A percentile compares a stretch with the other conserved stretches of the same genome.
Evolutionary conservation across 2,888 invertebrate species (phyloP).

Genomic region (Lomographa bimaculata): DNA sequence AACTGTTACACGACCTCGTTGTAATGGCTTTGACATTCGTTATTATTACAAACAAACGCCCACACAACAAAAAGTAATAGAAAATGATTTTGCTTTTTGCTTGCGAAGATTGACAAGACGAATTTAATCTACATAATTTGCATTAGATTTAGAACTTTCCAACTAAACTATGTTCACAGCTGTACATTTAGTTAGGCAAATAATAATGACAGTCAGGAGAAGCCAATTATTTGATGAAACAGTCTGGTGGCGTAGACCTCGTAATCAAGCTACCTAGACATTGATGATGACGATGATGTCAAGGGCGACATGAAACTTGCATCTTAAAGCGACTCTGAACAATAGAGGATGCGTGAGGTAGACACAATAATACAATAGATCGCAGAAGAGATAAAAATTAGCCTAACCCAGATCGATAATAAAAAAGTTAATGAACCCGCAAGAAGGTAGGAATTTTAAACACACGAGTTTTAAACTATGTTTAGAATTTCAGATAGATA

Average conservation of each 20-base stretch:
- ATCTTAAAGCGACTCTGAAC: constrained; percentile 20
- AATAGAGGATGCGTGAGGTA: constrained; percentile 23
- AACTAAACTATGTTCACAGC: too few species aligned
- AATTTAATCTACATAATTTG: constrained; percentile 9
- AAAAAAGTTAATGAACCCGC: constrained; percentile 41
- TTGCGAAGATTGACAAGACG: constrained; percentile 10
- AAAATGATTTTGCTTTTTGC: constrained; percentile 15
- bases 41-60: constrained; percentile 26
- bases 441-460: constrained; percentile 13
- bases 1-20: constrained; percentile 72
- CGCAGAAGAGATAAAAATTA: constrained; percentile 37
- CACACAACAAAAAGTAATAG: constrained; percentile 21
- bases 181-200: too few species aligned
- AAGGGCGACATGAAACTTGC: constrained; percentile 25
- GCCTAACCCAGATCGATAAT: constrained; percentile 34
- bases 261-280: constrained; percentile 7
- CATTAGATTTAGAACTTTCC: too few species aligned
- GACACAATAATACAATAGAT: constrained; percentile 29
- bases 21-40: constrained; percentile 52
- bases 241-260: too few species aligned
- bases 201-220: too few species aligned
- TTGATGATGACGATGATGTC: constrained; percentile 19
- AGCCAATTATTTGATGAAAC: too few species aligned
- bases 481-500: constrained; percentile 7
- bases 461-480: constrained; percentile 12